A percentile compares a stretch with the other conserved stretches of the same genome.
Evolutionary conservation across 2,888 invertebrate species (phyloP).

Genomic region (Pinctada fucata): DNA sequence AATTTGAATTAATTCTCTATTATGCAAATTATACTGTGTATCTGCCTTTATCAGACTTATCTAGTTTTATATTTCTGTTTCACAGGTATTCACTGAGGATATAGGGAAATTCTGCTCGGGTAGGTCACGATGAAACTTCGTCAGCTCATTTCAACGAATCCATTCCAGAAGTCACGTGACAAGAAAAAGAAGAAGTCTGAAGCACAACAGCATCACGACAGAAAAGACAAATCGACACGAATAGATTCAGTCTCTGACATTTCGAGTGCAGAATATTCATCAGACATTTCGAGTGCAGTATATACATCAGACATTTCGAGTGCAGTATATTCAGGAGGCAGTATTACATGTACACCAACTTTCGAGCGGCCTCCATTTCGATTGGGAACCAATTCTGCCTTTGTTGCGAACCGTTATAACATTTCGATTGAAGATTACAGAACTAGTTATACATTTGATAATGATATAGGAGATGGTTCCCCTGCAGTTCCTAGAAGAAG

Average conservation of each 20-base stretch:
- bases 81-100: neutral
- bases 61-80: too few relatives aligned
- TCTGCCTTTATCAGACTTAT: too few relatives aligned
- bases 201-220: neutral
- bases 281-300: neutral
- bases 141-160: slow-evolving; percentile 17
- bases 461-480: slow-evolving; percentile 34
- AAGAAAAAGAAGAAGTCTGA: slow-evolving; percentile 8
- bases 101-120: neutral
- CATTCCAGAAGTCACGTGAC: slow-evolving; percentile 18
- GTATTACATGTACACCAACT: neutral
- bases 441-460: neutral
- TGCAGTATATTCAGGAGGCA: neutral
- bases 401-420: neutral
- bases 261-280: neutral
- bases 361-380: neutral
- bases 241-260: neutral
- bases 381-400: neutral
- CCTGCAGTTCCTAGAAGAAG: slow-evolving; percentile 52
- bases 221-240: neutral
- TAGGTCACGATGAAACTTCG: slow-evolving; percentile 9
- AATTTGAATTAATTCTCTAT: too few relatives aligned
- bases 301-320: neutral
- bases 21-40: too few relatives aligned
- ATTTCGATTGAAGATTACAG: neutral